phyloP scores from a whole-genome alignment of 2,797 vertebrate species.

The Clamator glandarius region DNA sequence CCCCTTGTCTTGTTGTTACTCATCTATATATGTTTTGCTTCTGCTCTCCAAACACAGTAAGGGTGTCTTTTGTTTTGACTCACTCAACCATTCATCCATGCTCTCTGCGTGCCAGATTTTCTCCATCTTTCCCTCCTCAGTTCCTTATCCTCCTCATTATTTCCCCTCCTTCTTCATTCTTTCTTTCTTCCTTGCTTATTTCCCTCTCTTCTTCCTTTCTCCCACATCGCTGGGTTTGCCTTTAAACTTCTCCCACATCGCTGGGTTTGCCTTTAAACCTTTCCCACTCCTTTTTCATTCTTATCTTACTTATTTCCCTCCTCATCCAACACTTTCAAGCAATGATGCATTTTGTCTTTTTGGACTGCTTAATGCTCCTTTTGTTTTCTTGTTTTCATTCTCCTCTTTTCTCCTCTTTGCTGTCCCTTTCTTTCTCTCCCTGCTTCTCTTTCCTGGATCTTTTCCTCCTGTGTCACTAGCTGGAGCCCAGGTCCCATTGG shows the following conservation, averaged over 20 bases:
- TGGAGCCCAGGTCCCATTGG: not conserved
- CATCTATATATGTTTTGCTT: not conserved
- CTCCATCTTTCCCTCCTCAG: not conserved
- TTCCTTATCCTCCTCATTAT: not conserved
- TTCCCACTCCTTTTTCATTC: no score
- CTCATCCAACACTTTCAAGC: not conserved
- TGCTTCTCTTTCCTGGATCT: not conserved
- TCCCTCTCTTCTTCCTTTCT: not conserved
- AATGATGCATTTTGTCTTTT: accelerated
- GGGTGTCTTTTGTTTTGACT: not conserved
- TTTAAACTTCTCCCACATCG: no score
- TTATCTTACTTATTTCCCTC: not conserved
- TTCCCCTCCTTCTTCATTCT: not conserved
- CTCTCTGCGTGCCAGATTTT: not conserved
- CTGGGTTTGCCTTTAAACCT: no score
- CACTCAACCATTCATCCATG: not conserved
- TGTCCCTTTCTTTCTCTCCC: not conserved
- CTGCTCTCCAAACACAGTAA: not conserved
- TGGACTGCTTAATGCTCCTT: accelerated
- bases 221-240: no score
- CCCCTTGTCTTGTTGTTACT: not conserved
- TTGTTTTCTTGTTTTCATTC: not conserved
- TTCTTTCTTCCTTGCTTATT: not conserved
- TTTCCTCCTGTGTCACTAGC: accelerated
- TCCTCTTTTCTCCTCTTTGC: not conserved